Percentiles rank a stretch among this genome's conserved stretches.
Conservation (phyloP, 2,888 invertebrate species). For the Sthenelais limicola region DNA sequence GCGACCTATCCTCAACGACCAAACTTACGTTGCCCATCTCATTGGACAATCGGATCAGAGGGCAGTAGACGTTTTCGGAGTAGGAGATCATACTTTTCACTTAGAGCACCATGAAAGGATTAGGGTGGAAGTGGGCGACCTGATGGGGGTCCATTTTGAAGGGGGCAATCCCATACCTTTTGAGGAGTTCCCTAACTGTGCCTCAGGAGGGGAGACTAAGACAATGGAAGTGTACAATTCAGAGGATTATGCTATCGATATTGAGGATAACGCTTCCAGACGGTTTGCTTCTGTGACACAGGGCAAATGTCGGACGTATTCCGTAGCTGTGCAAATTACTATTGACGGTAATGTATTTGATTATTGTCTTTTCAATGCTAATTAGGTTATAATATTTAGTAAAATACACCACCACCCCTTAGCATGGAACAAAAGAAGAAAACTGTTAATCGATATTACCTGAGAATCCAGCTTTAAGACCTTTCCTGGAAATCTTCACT, state of each 20-base stretch:
- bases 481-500: no score
- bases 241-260: background rate
- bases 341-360: background rate
- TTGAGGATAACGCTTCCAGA: background rate
- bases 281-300: background rate
- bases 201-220: background rate
- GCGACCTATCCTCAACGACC: background rate
- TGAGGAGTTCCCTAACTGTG: background rate
- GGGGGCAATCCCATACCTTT: slow-evolving; percentile 6
- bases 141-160: background rate
- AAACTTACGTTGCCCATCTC: background rate
- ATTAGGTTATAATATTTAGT: no score
- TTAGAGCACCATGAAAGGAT: slow-evolving; percentile 6
- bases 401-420: no score
- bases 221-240: slow-evolving; percentile 4
- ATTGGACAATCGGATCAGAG: slow-evolving; percentile 11
- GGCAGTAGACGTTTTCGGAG: background rate
- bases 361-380: background rate
- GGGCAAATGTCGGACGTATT: background rate
- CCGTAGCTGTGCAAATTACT: background rate
- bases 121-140: slow-evolving; percentile 20
- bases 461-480: no score
- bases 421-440: no score
- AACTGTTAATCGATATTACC: no score
- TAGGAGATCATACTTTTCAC: background rate